phyloP scores from a whole-genome alignment of 2,888 invertebrate genomes.

The Alcis repandata region DNA sequence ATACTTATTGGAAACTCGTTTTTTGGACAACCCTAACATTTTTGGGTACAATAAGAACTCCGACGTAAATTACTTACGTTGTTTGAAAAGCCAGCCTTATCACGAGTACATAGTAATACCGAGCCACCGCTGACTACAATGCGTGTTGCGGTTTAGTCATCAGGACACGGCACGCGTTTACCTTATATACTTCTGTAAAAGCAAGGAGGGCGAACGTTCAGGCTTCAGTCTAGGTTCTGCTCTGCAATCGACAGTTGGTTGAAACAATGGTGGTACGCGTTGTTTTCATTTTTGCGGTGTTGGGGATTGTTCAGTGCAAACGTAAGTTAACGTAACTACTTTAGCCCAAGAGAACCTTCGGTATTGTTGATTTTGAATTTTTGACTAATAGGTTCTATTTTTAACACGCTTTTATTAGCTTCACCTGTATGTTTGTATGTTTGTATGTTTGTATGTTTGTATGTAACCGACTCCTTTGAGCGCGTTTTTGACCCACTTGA shows the following conservation, averaged over 20 bases:
- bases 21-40: constrained; percentile 7
- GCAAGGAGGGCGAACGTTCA: constrained; percentile 45
- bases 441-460: too few species aligned
- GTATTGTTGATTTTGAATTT: not conserved
- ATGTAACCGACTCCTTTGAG: too few species aligned
- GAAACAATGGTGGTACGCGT: constrained; percentile 63
- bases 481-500: too few species aligned
- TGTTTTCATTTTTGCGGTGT: constrained; percentile 57
- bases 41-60: constrained; percentile 7
- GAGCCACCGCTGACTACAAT: constrained; percentile 11
- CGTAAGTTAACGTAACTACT: constrained; percentile 28
- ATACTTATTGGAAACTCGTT: not conserved
- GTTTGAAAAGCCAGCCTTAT: constrained; percentile 9
- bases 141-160: constrained; percentile 33
- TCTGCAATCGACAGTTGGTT: constrained; percentile 33
- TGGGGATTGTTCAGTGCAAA: constrained; percentile 45
- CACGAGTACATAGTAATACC: not conserved
- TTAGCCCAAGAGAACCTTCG: not conserved
- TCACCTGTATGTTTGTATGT: too few species aligned
- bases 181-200: constrained; percentile 44
- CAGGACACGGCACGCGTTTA: constrained; percentile 36
- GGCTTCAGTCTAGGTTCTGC: constrained; percentile 41
- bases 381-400: constrained; percentile 1
- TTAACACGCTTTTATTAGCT: too few species aligned
- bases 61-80: not conserved